Evolutionary conservation across 1,140 invertebrate species (phyloP).

Genomic region (Zaprionus vittiger): DNA sequence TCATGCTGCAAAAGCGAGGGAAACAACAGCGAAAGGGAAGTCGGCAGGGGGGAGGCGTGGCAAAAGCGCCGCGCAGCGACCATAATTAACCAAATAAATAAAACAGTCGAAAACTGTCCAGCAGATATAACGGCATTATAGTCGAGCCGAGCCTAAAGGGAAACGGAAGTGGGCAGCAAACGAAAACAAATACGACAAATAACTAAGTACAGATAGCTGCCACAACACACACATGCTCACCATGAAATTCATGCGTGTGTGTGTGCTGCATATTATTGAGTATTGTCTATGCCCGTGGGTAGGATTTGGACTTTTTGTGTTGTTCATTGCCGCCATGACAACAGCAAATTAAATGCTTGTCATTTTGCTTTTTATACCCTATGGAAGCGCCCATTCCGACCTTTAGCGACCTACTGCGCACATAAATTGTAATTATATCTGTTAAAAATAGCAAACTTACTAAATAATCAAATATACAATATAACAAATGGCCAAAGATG

Average conservation of each 20-base stretch:
- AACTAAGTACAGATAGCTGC: conserved; percentile 32
- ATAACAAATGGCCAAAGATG: conserved; percentile 1
- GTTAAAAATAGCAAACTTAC: conserved; percentile 9
- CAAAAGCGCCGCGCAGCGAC: conserved; percentile 49
- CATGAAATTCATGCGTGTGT: not conserved
- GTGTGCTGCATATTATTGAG: conserved; percentile 24
- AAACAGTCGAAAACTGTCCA: conserved; percentile 66
- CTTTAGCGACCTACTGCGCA: not conserved
- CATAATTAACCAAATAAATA: conserved; percentile 82
- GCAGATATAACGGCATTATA: conserved; percentile 43
- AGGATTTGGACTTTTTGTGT: conserved; percentile 68
- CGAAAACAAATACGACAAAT: conserved; percentile 47
- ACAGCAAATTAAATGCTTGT: conserved; percentile 77
- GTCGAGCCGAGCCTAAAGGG: conserved; percentile 33
- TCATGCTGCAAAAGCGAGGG: not conserved
- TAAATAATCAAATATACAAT: conserved; percentile 2
- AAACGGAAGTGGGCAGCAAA: conserved; percentile 31
- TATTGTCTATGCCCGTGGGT: conserved; percentile 52
- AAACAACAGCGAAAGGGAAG: not conserved
- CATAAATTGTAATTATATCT: conserved; percentile 33
- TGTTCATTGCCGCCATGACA: conserved; percentile 59
- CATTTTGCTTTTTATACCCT: conserved; percentile 53
- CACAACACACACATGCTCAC: conserved; percentile 24
- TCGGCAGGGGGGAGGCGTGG: not conserved
- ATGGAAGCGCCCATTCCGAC: not conserved